Conservation (phyloP, 2,113 vertebrate species). For the Rhabdomys dilectus region DNA sequence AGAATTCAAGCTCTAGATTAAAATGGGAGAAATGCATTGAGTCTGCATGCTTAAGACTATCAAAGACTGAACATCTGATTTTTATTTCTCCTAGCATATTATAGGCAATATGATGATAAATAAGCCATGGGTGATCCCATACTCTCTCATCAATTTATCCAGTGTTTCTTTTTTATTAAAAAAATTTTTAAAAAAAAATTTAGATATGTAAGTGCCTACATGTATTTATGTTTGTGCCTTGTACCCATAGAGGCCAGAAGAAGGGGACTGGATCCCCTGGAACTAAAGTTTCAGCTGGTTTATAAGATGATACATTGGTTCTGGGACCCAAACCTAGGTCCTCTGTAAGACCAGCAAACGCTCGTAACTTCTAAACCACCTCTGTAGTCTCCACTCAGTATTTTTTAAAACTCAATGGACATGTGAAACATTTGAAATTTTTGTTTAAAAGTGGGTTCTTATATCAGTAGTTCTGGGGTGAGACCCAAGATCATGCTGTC, state of each 20-base stretch:
- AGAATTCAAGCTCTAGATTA: not conserved
- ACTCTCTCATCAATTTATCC: not conserved
- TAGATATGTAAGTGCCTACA: not conserved
- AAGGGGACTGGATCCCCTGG: not conserved
- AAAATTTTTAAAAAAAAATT: not conserved
- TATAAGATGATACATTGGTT: not conserved
- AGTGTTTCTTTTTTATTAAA: not conserved
- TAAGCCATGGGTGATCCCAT: not conserved
- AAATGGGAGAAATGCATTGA: not conserved
- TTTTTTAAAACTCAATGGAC: not conserved
- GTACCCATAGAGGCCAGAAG: no score
- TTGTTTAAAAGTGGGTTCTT: not conserved
- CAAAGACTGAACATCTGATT: not conserved
- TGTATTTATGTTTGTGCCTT: not conserved
- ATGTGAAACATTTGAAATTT: not conserved
- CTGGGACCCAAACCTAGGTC: not conserved
- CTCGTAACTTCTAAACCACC: not conserved
- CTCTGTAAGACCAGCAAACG: not conserved
- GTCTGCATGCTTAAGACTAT: not conserved
- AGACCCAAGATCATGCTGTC: not conserved
- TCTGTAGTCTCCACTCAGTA: not conserved
- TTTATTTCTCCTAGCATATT: constrained; percentile 32
- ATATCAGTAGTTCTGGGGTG: not conserved
- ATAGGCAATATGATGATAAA: not conserved
- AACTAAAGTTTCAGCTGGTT: not conserved